Conservation (phyloP, 2,888 invertebrate genomes). For the Trichogramma dendrolimi region DNA sequence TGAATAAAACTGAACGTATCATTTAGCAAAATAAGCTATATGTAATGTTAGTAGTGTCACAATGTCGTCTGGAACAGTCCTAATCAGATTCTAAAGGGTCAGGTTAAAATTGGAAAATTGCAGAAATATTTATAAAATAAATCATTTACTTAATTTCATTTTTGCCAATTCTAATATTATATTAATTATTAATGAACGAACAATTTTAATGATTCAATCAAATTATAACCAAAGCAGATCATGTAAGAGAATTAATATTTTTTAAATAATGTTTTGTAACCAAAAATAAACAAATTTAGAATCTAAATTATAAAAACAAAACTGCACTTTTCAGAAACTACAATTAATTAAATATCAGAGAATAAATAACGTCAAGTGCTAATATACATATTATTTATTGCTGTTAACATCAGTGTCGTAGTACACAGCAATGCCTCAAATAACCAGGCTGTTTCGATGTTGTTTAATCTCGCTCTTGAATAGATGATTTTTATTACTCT, state of each 20-base stretch:
- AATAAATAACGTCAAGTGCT: slow-evolving; percentile 44
- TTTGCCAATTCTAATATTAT: neutral
- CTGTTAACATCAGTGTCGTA: slow-evolving; percentile 47
- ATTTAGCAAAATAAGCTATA: slow-evolving; percentile 14
- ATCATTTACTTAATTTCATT: neutral
- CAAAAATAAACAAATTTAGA: slow-evolving; percentile 1
- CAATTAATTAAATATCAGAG: slow-evolving; percentile 37
- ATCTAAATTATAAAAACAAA: neutral
- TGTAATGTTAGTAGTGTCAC: slow-evolving; percentile 37
- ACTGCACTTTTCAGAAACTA: slow-evolving; percentile 42
- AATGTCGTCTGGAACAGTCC: slow-evolving; percentile 53
- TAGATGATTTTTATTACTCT: slow-evolving; percentile 10
- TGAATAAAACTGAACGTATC: too few relatives aligned
- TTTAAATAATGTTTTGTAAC: neutral
- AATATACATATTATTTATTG: slow-evolving; percentile 50
- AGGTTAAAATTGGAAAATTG: slow-evolving; percentile 42
- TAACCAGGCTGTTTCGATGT: slow-evolving; percentile 41
- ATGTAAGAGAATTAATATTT: neutral
- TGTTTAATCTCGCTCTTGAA: slow-evolving; percentile 28
- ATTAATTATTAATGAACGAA: neutral
- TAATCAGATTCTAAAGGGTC: slow-evolving; percentile 50
- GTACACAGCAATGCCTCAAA: slow-evolving; percentile 44
- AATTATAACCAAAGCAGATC: neutral
- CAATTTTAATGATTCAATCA: too few relatives aligned
- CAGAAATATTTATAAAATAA: slow-evolving; percentile 36